Conservation (phyloP, 2,113 vertebrate species). For the Melospiza melodia region DNA sequence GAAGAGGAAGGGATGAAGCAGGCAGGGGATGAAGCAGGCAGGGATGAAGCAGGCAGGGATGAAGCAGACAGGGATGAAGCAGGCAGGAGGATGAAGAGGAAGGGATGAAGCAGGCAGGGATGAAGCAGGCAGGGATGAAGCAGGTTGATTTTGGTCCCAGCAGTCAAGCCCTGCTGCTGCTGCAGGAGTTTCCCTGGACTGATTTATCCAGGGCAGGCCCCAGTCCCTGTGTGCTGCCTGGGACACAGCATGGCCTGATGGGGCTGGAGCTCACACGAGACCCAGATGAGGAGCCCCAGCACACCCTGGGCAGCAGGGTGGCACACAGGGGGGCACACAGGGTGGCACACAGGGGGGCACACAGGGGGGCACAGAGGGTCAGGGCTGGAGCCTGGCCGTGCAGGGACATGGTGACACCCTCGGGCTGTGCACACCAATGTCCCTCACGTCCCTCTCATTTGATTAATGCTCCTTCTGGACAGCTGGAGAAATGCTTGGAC, state of each 20-base stretch:
- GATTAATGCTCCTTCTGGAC: conserved; percentile 30
- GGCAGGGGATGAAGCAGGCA: too few relatives aligned
- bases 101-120: background rate
- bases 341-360: background rate
- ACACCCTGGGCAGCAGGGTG: background rate
- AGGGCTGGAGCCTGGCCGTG: background rate
- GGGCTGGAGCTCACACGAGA: fast-evolving
- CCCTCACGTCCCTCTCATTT: background rate
- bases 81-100: background rate
- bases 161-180: background rate
- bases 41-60: too few relatives aligned
- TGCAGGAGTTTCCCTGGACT: background rate
- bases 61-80: too few relatives aligned
- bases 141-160: background rate
- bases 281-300: background rate
- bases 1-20: too few relatives aligned
- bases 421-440: background rate
- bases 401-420: background rate
- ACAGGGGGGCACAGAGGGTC: background rate
- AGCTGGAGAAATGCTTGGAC: conserved; percentile 20
- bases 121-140: too few relatives aligned
- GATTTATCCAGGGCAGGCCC: background rate
- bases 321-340: background rate
- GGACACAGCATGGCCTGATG: background rate
- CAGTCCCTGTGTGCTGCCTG: fast-evolving